Evolutionary conservation across 2,888 invertebrate genomes (phyloP), one percentile per base, ranked within the genome.

Genomic region (Metopia argyrocephala): DNA sequence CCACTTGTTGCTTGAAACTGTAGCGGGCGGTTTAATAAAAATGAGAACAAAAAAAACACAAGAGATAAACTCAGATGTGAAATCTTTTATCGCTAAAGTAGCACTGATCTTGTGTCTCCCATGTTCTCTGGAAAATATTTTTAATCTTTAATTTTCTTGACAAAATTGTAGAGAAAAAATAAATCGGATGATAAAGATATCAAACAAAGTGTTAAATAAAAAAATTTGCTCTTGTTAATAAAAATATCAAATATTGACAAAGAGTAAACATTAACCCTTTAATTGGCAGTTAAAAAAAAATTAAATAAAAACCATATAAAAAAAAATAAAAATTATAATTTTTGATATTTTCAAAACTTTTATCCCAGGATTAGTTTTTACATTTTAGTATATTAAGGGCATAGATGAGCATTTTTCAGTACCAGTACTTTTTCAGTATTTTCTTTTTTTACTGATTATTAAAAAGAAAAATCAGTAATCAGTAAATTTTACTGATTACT

Each of bases 1-100:
- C 27, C 57, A 74, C 50, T 64, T 74, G 54, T 61, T 78, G 46
- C n/a, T 9, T 20, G 18, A 20, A n/a, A 48, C 2, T 23, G 21
- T 12, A 1, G 38, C 38, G 38, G 15, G 15, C 38, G 15, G n/a
- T n/a, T n/a, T n/a, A 38, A 38, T 38, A 59, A 61, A 50, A 3
- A 27, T 2, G 12, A n/a, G 7, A 15, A 52, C n/a, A 5, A 46
- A 45, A 59, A 45, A 5, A 2, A 62, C 9, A 27, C 4, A 23
- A 20, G 23, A 28, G 18, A 21, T 5, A 21, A 46, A 54, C 46
- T 66, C 18, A n/a, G 74, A 66, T 74, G 61, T 62, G 50, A n/a
- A 78, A 74, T 81, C 70, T 56, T 52, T 74, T 75, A 75, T 62
- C 57, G 70, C 52, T 46, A 1, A 50, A 50, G 56, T 38, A 25